phyloP scores from a whole-genome alignment of 2,113 vertebrate genomes.

The Cololabis saira region DNA sequence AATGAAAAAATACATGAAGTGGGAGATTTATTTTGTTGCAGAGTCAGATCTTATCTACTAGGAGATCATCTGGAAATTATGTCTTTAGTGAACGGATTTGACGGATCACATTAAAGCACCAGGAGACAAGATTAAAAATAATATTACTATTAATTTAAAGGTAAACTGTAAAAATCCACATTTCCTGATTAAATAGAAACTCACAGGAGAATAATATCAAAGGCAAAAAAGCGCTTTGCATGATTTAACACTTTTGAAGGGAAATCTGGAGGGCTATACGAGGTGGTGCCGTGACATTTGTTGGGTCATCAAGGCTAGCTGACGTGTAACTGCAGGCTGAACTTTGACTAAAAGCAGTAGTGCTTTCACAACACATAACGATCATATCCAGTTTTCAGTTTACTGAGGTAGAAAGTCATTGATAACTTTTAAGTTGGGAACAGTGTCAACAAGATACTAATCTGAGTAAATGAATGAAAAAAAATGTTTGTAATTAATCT shows the following conservation, averaged over 20 bases:
- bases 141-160: neutral
- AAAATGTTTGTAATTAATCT: no score
- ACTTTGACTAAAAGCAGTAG: slow-evolving; percentile 21
- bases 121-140: neutral
- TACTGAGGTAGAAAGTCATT: slow-evolving; percentile 52
- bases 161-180: neutral
- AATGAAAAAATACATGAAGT: neutral
- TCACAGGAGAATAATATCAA: neutral
- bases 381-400: slow-evolving; percentile 40
- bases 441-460: no score
- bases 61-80: neutral
- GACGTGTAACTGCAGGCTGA: neutral
- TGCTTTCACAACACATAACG: neutral
- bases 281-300: slow-evolving; percentile 20
- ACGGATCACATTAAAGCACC: neutral
- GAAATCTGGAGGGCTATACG: slow-evolving; percentile 8
- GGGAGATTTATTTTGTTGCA: neutral
- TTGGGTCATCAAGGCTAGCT: neutral
- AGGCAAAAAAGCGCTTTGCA: slow-evolving; percentile 14
- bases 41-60: no score
- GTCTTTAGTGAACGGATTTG: neutral
- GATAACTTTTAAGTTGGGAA: neutral
- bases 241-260: slow-evolving; percentile 19
- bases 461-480: no score
- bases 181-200: neutral